A percentile compares a stretch with the other conserved stretches of the same genome.
Evolutionary conservation across 2,113 vertebrate genomes (phyloP).

Genomic region (Hylia prasina): DNA sequence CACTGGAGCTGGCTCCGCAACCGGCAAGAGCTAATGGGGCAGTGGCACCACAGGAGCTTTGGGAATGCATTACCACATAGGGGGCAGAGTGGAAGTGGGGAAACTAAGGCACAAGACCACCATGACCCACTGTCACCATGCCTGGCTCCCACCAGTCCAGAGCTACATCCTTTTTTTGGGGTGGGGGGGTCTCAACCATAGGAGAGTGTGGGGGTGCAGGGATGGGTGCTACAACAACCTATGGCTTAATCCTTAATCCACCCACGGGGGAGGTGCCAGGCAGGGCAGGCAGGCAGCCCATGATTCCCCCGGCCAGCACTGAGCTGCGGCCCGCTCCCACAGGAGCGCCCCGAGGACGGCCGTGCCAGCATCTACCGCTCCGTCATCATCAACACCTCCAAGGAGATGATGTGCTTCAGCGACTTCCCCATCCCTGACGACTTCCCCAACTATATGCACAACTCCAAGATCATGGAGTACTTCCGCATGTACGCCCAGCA

Average conservation of each 20-base stretch:
- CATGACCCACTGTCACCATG: rapidly evolving
- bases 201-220: background rate
- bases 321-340: background rate
- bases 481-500: constrained; percentile 79
- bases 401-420: constrained; percentile 93
- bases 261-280: rapidly evolving
- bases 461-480: constrained; percentile 77
- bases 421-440: constrained; percentile 85
- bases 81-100: background rate
- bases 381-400: constrained; percentile 86
- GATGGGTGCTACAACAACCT: rapidly evolving
- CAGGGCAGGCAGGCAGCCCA: background rate
- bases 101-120: background rate
- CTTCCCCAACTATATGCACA: constrained; percentile 86
- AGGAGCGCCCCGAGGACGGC: constrained; percentile 78
- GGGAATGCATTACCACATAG: rapidly evolving
- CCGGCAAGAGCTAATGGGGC: rapidly evolving
- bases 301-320: rapidly evolving
- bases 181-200: rapidly evolving
- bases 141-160: rapidly evolving
- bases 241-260: background rate
- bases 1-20: background rate
- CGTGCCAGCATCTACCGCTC: constrained; percentile 80
- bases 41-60: background rate
- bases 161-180: background rate